Evolutionary conservation across 2,113 vertebrate species (phyloP).

Genomic region (Cebus imitator): DNA sequence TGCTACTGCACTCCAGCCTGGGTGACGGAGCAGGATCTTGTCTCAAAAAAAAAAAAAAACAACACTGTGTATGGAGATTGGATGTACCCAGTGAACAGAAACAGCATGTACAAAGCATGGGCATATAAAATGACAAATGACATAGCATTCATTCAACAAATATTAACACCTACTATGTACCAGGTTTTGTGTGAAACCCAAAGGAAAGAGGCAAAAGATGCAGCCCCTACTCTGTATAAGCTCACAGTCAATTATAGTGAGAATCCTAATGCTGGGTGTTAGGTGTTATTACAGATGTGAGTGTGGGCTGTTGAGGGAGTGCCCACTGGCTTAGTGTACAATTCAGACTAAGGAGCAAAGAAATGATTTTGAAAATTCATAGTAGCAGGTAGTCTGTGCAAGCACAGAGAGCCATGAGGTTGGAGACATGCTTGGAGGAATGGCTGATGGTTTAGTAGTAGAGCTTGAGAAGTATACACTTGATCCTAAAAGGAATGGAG

Average conservation of each 20-base stretch:
- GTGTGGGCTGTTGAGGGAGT: not conserved
- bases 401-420: not conserved
- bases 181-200: not conserved
- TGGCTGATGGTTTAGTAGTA: too few species aligned
- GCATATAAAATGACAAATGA: not conserved
- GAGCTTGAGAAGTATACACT: not conserved
- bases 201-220: not conserved
- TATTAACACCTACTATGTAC: not conserved
- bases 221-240: not conserved
- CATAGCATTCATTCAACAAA: not conserved
- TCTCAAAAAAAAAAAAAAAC: too few species aligned
- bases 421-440: not conserved
- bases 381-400: not conserved
- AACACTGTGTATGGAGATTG: not conserved
- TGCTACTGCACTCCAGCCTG: too few species aligned
- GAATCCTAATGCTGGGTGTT: not conserved
- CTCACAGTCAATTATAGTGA: not conserved
- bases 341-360: not conserved
- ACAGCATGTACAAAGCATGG: not conserved
- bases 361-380: not conserved
- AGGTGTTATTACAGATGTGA: not conserved
- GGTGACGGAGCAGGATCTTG: too few species aligned
- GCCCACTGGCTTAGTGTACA: not conserved
- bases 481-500: not conserved
- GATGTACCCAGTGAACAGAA: not conserved